Evolutionary conservation across 1,140 invertebrate genomes (phyloP).

Genomic region (Varroa destructor): DNA sequence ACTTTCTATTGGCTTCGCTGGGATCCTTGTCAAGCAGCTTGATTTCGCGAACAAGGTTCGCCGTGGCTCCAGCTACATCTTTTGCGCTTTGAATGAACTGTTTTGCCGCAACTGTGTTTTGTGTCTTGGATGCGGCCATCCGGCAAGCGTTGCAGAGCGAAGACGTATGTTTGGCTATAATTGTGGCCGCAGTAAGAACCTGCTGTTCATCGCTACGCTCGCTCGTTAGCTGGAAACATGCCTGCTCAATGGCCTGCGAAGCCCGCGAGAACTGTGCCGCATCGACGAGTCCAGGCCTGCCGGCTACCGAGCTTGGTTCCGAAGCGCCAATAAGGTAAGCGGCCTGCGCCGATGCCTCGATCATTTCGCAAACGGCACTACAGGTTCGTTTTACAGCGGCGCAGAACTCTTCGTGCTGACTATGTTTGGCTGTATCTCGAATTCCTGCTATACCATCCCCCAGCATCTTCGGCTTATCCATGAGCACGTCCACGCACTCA

Average conservation of each 20-base stretch:
- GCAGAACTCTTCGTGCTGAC: constrained; percentile 73
- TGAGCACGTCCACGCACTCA: constrained; percentile 81
- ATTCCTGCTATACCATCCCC: constrained; percentile 87
- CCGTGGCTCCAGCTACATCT: constrained; percentile 91
- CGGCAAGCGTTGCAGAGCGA: constrained; percentile 87
- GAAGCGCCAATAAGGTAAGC: constrained; percentile 86
- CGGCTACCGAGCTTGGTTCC: constrained; percentile 76
- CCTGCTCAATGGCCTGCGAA: constrained; percentile 70
- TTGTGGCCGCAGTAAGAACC: constrained; percentile 75
- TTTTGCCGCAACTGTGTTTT: constrained; percentile 79
- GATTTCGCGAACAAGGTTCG: constrained; percentile 82
- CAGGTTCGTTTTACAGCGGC: constrained; percentile 68
- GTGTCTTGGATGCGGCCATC: constrained; percentile 74
- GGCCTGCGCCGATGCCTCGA: constrained; percentile 77
- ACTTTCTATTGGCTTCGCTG: constrained; percentile 16
- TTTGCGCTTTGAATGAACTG: constrained; percentile 96
- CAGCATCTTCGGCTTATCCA: constrained; percentile 69
- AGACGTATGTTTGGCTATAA: constrained; percentile 90
- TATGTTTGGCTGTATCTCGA: constrained; percentile 74
- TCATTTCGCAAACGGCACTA: constrained; percentile 70
- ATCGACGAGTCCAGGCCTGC: constrained; percentile 76
- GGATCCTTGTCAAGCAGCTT: constrained; percentile 47
- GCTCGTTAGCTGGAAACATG: constrained; percentile 65
- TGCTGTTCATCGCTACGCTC: constrained; percentile 65
- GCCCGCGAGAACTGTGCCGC: constrained; percentile 74